Evolutionary conservation across 1,140 invertebrate species (phyloP), one percentile per base, ranked within the genome.

Genomic region (Drosophila ficusphila): DNA sequence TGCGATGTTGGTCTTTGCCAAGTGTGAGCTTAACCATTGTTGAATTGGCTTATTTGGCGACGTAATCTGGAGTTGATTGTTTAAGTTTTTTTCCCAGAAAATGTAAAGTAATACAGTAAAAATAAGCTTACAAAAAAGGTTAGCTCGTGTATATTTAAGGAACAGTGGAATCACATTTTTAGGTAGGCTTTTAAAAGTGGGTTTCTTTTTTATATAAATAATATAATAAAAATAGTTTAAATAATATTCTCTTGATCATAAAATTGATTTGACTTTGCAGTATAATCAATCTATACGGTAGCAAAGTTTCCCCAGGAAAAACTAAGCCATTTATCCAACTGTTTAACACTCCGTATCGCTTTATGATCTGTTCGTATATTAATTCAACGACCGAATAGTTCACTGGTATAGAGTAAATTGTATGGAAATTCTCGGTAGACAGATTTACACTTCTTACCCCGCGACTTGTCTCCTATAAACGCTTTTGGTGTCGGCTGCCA

Each of bases 391-490:
- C 27, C 44, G 33, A 61, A 52, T 62, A 72, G 38, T 53, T 27
- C 33, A 47, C 38, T 72, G 39, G 33, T 29, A 52, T 41, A 72
- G 67, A 47, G 68, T 72, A 72, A 72, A 60, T 61, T 61, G 46
- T 47, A 60, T 71, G 53, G 51, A 71, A 58, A 70, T 58, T 27
- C 51, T 47, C 27, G 34, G 33, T 65, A 71, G 52, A 70, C 65
- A 70, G 44, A 48, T 47, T 70, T 31, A 8, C 25, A 9, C 64
- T 54, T 29, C 62, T 31, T 42, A 29, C 48, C 31, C 25, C 38
- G 61, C 38, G 29, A 68, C 14, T 44, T 69, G 46, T 34, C 44
- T 41, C 21, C 31, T 29, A 16, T 31, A 29, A 52, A 39, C 19
- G 31, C 49, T 56, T 52, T 56, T 39, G 41, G 51, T 69, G 65